Conservation (phyloP, 2,888 invertebrate genomes). For the Sthenelais limicola region DNA sequence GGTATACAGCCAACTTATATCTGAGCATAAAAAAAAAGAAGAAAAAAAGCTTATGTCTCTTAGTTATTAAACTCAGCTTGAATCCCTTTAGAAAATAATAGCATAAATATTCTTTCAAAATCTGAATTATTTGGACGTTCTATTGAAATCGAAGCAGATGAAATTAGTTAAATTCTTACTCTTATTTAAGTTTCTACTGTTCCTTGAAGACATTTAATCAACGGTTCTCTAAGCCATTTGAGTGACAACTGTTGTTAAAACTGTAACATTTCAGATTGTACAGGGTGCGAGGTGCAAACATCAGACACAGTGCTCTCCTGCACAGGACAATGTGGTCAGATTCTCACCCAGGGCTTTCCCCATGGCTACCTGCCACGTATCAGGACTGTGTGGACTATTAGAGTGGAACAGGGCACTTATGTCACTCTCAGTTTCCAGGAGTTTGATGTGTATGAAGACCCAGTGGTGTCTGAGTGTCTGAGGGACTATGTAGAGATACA, state of each 20-base stretch:
- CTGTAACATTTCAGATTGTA: constrained; percentile 18
- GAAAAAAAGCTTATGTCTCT: too few species aligned
- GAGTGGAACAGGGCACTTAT: constrained; percentile 56
- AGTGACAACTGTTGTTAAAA: too few species aligned
- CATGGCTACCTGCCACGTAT: constrained; percentile 55
- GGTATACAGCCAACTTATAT: too few species aligned
- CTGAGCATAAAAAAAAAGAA: too few species aligned
- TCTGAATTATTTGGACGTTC: too few species aligned
- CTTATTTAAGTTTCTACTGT: too few species aligned
- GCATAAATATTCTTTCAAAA: too few species aligned
- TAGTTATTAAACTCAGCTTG: not conserved
- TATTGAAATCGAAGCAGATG: too few species aligned
- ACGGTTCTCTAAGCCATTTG: too few species aligned
- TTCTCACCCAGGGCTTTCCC: constrained; percentile 60
- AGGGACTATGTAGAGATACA: constrained; percentile 50
- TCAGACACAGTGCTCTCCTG: not conserved
- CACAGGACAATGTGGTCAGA: constrained; percentile 54
- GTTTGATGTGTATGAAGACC: constrained; percentile 54
- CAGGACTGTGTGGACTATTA: constrained; percentile 55
- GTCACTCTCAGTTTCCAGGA: constrained; percentile 59
- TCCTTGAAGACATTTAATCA: too few species aligned
- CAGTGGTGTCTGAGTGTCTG: constrained; percentile 2
- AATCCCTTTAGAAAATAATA: not conserved
- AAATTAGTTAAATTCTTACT: too few species aligned
- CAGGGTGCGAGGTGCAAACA: constrained; percentile 20